Base-by-base conservation (phyloP, 2,888 invertebrate species). In the Epinotia ramella region DNA sequence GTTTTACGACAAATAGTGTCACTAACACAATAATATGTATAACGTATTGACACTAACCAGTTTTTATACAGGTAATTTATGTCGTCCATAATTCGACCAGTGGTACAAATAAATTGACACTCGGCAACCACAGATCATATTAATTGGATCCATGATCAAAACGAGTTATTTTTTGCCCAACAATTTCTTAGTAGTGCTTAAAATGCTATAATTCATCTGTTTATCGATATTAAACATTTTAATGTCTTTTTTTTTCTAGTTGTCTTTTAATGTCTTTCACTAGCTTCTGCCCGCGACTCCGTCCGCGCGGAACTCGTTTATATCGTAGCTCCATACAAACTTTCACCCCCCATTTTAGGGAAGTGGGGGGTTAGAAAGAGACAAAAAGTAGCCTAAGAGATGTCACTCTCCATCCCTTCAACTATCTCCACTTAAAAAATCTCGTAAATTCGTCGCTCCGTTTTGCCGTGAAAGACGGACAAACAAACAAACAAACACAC, bases 81-180 rank as follows among this genome's bases (percentile, higher is more conserved):
- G 80, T 80, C 80, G 77, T 65, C 71, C 73, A 78, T 80, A 78
- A 79, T 80, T 86, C 82, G 86, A 88, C 84, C 87, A 86, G 80
- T 86, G 80, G 76, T 82, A 80, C 82, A 81, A 84, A 82, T 81
- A 81, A 83, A 83, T 78, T 80, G 88, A 87, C 88, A 84, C 83
- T 83, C 85, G 83, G 71, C 76, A 78, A 79, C 79, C 78, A 65
- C 57, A 49, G 64, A 77, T 77, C 73, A 77, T 79, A 78, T 78
- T 77, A 53, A 76, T 59, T 64, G 71, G 70, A 76, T 77, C 68
- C 77, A 78, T 77, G 64, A 77, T 79, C 74, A 40, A 63, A 77
- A 73, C 77, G 28, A 73, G 77, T 77, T 73, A 77, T 76, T 73
- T 77, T 77, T 53, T 33, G 28, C 18, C 62, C 56, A 60, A 59